phyloP scores from a whole-genome alignment of 2,113 vertebrate species.

The Cottus gobio region DNA sequence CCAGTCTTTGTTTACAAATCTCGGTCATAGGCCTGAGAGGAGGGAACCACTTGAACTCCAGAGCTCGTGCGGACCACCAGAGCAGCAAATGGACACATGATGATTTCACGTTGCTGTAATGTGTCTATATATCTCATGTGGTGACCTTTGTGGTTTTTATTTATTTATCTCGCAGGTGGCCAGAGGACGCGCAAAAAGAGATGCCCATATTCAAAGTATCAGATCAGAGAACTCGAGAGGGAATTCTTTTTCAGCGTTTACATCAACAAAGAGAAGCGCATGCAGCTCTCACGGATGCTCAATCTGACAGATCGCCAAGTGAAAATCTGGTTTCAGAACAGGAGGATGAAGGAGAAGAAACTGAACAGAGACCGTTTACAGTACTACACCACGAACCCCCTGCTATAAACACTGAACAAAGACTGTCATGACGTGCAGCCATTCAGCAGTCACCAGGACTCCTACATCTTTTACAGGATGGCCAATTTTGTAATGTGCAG shows the following conservation, averaged over 20 bases:
- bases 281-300: constrained; percentile 97
- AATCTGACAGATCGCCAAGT: constrained; percentile 98
- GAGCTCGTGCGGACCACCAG: constrained; percentile 8
- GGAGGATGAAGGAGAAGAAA: constrained; percentile 99
- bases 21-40: constrained; percentile 34
- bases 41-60: constrained; percentile 73
- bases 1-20: constrained; percentile 62
- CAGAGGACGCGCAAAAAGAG: constrained; percentile 97
- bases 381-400: constrained; percentile 95
- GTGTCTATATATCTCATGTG: not conserved
- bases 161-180: constrained; percentile 87
- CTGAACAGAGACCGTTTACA: constrained; percentile 99
- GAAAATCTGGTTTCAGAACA: constrained; percentile 99
- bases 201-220: constrained; percentile 97
- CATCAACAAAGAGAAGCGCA: constrained; percentile 99
- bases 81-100: not conserved
- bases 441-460: constrained; percentile 4
- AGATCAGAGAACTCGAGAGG: constrained; percentile 97
- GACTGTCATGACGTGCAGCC: constrained; percentile 47
- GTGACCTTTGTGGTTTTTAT: constrained; percentile 22
- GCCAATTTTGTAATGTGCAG: constrained; percentile 45
- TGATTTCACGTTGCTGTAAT: constrained; percentile 22
- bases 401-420: constrained; percentile 87
- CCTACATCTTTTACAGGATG: constrained; percentile 21
- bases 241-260: constrained; percentile 99